Conservation (phyloP, 2,888 invertebrate genomes). For the Marronus borbonicus region DNA sequence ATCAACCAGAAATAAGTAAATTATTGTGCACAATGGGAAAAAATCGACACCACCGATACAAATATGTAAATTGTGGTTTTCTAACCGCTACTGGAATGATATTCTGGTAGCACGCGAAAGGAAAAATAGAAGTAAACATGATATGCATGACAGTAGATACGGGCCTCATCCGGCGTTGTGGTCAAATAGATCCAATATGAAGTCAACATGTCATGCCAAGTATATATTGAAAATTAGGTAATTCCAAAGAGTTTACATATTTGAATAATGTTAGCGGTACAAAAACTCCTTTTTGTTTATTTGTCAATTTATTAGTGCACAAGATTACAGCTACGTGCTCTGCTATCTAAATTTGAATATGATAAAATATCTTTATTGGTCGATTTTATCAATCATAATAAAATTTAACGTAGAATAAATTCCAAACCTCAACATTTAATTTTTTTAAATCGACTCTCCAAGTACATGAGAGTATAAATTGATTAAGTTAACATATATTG, state of each 20-base stretch:
- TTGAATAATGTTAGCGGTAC: no score
- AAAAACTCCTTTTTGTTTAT: background rate
- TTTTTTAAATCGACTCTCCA: no score
- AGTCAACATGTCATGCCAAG: background rate
- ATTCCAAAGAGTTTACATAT: background rate
- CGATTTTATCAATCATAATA: no score
- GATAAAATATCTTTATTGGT: no score
- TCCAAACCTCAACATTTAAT: no score
- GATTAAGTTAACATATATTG: no score
- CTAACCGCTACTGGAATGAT: background rate
- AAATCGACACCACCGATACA: background rate
- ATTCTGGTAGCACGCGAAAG: background rate
- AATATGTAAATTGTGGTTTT: constrained; percentile 12
- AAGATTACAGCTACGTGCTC: background rate
- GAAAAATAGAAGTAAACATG: constrained; percentile 10
- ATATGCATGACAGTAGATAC: constrained; percentile 4
- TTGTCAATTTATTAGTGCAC: background rate
- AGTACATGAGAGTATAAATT: no score
- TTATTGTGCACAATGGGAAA: background rate
- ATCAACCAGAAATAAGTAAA: background rate
- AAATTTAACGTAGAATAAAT: no score
- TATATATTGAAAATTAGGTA: background rate
- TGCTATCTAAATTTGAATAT: no score
- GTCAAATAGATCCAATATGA: background rate
- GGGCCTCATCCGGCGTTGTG: background rate